A percentile compares a stretch with the other conserved stretches of the same genome.
Conservation (phyloP, 2,113 vertebrate genomes). For the Paratilapia polleni region DNA sequence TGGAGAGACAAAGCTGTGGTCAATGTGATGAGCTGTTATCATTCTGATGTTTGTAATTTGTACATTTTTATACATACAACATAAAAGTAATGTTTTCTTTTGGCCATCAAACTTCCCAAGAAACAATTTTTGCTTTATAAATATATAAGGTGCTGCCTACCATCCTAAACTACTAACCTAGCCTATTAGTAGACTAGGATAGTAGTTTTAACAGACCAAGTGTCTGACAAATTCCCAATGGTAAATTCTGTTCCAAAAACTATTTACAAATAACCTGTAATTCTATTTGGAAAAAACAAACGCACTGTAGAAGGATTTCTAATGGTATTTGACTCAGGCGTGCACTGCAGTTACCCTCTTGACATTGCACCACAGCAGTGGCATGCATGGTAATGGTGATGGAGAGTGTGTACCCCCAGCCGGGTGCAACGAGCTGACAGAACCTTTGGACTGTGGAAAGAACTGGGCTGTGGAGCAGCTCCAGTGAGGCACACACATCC, state of each 20-base stretch:
- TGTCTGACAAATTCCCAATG: background rate
- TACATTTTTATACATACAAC: background rate
- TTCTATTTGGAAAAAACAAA: background rate
- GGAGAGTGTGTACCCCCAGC: constrained; percentile 32
- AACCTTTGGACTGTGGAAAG: constrained; percentile 53
- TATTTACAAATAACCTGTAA: background rate
- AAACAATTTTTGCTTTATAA: background rate
- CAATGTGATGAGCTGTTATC: constrained; percentile 1
- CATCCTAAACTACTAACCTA: background rate
- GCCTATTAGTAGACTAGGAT: background rate
- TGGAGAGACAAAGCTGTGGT: background rate
- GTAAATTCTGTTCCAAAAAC: background rate
- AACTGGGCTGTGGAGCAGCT: constrained; percentile 30
- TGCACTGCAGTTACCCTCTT: constrained; percentile 46
- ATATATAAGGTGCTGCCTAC: background rate
- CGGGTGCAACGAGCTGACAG: constrained; percentile 46
- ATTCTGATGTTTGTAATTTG: background rate
- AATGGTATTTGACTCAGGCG: constrained; percentile 11
- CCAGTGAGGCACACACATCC: constrained; percentile 11
- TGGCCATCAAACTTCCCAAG: background rate
- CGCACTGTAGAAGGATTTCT: fast-evolving
- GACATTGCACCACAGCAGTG: constrained; percentile 58
- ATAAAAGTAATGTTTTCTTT: background rate
- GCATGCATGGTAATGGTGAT: constrained; percentile 55
- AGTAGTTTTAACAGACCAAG: background rate